Base-by-base conservation (phyloP, 2,113 vertebrate genomes). In the Electrona antarctica region DNA sequence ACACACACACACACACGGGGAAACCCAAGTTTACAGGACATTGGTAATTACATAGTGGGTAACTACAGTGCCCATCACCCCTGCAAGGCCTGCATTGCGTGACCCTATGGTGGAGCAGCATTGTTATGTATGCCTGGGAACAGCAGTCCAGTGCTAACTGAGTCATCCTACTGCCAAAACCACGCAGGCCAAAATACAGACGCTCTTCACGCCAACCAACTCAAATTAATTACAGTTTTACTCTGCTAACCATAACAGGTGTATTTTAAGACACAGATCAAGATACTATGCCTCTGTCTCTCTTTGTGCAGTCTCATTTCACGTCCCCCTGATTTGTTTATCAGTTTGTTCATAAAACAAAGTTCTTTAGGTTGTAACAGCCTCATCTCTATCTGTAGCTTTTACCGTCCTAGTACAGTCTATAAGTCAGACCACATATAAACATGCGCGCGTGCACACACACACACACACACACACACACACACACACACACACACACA, bases 401-500 rank as follows among this genome's bases (percentile, higher is more conserved):
- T 15, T 51, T 28, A n/a, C 6, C 54, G 21, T 21, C 21, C 21
- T 21, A 21, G 21, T 55, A 12, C 2, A 67, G 67, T 33, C 58
- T 58, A 57, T 49, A 75, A 60, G 77, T 48, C 60, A 82, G 77
- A 78, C 77, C 60, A 46, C 60, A 48, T 4, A 60, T 33, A 61
- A 10, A 45, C 59, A 46, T 4, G 46, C 33, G n/a, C 60, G 46
- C 60, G n/a, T 29, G 41, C 33, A 60, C 28, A 45, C 28, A 13
- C 33, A 60, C 28, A 60, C 9, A 57, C 57, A 59, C 57, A 59
- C 57, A 28, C 21, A 59, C 57, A 59, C 57, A 28, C 49, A 51
- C 49, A 51, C 49, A 51, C 49, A 51, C 49, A 51, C 49, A 51
- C 75, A 77, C 61, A 83, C 76, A 78, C 69, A 64, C 70, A 68